Base-by-base conservation (phyloP, 1,140 invertebrate genomes). In the Mya arenaria region DNA sequence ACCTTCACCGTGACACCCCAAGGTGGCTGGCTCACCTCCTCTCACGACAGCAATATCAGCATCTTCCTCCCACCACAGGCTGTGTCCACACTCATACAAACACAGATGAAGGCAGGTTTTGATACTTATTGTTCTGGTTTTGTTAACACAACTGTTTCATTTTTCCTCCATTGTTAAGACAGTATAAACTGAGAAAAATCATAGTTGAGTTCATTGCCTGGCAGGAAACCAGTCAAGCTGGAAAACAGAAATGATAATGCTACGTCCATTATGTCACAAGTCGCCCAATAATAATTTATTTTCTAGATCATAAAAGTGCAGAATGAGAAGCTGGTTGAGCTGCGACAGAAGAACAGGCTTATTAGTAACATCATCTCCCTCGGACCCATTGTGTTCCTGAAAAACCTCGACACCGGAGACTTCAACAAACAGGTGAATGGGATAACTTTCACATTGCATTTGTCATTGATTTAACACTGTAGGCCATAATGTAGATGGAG, bases 41-140 rank as follows among this genome's bases (percentile, higher is more conserved):
- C 86, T 15, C 80, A 84, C 19, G 84, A 89, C 37, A 85, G 77
- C 15, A 86, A 89, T 23, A 80, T 91, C 0, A 84, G 77, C 23
- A 77, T 92, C 1, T 84, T 83, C 25, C 82, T 91, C 1, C 91
- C 91, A 4, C 69, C 84, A 10, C 88, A 88, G 52, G 84, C 87
- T 8, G 84, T 90, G 0, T 69, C 58, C 23, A 66, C 44, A 0
- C 77, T 84, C 0, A 44, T 89, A 56, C 83, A 90, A 39, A 84
- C 90, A 39, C 86, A 84, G 15, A 73, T 92, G 39, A 90, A 91
- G 89, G 91, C 91, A 80, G 60, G 66, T 44, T 30, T 41, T n/a
- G n/a, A n/a, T n/a, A n/a, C n/a, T n/a, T n/a, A n/a, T n/a, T n/a
- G n/a, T n/a, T n/a, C n/a, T n/a, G n/a, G n/a, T n/a, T n/a, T n/a